Percentiles rank a stretch among this genome's conserved stretches.
These are phyloP conservation scores for Ochotona princeps DNA, from an alignment of 2,113 vertebrate species.

Conservation along the genomic window DNA sequence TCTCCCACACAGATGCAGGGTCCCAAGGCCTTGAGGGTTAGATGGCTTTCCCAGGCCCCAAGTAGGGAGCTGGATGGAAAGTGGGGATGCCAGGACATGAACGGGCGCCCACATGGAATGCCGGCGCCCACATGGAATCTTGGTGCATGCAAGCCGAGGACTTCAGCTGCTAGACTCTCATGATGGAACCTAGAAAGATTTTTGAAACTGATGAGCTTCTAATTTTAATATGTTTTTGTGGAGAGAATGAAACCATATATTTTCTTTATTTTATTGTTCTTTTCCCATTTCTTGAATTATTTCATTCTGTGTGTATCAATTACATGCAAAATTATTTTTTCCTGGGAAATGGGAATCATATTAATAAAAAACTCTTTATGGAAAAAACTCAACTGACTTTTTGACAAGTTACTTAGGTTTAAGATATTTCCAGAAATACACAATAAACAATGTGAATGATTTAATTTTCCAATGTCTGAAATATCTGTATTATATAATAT, in stretches of 20 bases:
- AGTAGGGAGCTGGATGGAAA: too few relatives aligned
- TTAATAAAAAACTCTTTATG: neutral
- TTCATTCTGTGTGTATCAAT: neutral
- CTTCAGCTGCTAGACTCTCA: too few relatives aligned
- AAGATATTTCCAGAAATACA: neutral
- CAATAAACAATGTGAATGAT: neutral
- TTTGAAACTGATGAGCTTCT: too few relatives aligned
- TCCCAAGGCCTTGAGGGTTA: too few relatives aligned
- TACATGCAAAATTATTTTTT: neutral
- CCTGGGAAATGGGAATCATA: neutral
- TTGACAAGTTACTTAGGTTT: neutral
- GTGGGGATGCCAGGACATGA: too few relatives aligned
- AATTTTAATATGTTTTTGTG: too few relatives aligned
- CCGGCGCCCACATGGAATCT: too few relatives aligned
- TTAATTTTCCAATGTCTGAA: conserved; percentile 14
- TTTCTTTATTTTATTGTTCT: neutral
- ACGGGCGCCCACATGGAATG: too few relatives aligned
- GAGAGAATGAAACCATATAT: neutral
- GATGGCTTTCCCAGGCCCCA: too few relatives aligned
- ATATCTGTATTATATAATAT: neutral
- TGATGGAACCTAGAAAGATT: too few relatives aligned
- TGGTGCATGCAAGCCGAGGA: too few relatives aligned
- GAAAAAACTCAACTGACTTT: neutral
- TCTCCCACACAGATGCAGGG: too few relatives aligned
- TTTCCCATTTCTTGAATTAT: neutral